A percentile compares a stretch with the other conserved stretches of the same genome.
These are phyloP conservation scores for Macrosiphum euphorbiae DNA, from an alignment of 2,888 invertebrate genomes.

Conservation along the genomic window DNA sequence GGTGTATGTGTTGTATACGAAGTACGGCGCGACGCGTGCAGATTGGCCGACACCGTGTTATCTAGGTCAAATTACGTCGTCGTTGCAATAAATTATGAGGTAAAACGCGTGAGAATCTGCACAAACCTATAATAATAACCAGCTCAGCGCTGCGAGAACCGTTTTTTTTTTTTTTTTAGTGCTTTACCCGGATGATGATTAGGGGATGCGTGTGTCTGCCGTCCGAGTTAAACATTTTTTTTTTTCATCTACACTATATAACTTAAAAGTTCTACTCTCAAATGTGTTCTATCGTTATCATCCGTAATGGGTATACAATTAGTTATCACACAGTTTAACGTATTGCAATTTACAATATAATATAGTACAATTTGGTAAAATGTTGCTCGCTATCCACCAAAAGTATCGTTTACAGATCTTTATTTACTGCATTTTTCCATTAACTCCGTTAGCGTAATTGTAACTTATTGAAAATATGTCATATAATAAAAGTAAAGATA, in stretches of 20 bases:
- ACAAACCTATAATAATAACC: background rate
- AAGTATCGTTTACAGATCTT: background rate
- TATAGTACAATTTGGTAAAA: background rate
- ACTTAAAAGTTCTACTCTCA: background rate
- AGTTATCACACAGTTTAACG: background rate
- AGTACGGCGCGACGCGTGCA: background rate
- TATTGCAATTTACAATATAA: background rate
- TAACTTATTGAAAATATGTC: background rate
- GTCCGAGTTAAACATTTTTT: background rate
- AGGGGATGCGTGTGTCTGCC: background rate
- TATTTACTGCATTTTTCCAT: background rate
- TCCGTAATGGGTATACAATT: background rate
- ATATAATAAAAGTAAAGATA: background rate
- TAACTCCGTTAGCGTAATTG: background rate
- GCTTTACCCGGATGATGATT: background rate
- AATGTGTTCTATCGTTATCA: background rate
- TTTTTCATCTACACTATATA: background rate
- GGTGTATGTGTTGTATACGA: background rate
- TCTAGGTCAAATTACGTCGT: conserved; percentile 47
- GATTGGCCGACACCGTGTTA: conserved; percentile 11
- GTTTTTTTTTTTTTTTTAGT: background rate
- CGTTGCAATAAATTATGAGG: conserved; percentile 22
- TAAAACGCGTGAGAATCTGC: conserved; percentile 14
- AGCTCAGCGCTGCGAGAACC: background rate
- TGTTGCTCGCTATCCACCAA: background rate